Percentiles rank a stretch among this genome's conserved stretches.
Evolutionary conservation across 1,140 invertebrate genomes (phyloP).

Genomic region (Marisa cornuarietis): DNA sequence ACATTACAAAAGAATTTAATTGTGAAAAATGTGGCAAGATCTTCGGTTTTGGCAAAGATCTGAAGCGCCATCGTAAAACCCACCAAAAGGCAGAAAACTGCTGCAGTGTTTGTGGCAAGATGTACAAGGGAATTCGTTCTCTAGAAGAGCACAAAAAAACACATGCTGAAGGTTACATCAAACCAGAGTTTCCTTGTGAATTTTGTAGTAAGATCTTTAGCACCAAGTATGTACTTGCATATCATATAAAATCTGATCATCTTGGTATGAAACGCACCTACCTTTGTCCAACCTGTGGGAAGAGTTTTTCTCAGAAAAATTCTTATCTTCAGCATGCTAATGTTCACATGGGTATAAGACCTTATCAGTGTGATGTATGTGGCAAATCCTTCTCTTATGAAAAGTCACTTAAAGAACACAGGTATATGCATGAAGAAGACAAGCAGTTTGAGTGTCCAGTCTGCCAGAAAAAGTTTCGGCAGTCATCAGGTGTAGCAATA

Average conservation of each 20-base stretch:
- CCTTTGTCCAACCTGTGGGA: slow-evolving; percentile 60
- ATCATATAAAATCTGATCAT: slow-evolving; percentile 57
- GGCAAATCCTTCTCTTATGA: slow-evolving; percentile 55
- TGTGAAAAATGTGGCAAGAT: slow-evolving; percentile 47
- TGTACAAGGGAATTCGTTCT: slow-evolving; percentile 46
- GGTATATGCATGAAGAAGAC: slow-evolving; percentile 52
- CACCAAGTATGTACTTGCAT: slow-evolving; percentile 53
- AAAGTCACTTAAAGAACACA: slow-evolving; percentile 54
- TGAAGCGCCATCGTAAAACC: slow-evolving; percentile 39
- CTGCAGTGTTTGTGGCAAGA: slow-evolving; percentile 54
- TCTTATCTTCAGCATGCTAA: slow-evolving; percentile 58
- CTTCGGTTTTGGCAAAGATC: slow-evolving; percentile 50
- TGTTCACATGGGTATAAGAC: slow-evolving; percentile 55
- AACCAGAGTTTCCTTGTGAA: slow-evolving; percentile 51
- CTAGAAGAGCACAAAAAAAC: slow-evolving; percentile 43
- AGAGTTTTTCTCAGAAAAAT: slow-evolving; percentile 58
- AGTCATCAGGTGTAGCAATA: slow-evolving; percentile 49
- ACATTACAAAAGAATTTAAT: slow-evolving; percentile 36
- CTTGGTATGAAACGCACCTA: slow-evolving; percentile 51
- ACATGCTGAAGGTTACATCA: slow-evolving; percentile 49
- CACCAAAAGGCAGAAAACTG: slow-evolving; percentile 42
- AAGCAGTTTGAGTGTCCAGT: slow-evolving; percentile 51
- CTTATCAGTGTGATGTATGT: slow-evolving; percentile 59
- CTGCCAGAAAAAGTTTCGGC: slow-evolving; percentile 54
- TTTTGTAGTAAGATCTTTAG: slow-evolving; percentile 55